phyloP scores from a whole-genome alignment of 2,888 invertebrate species.

The Harpalus rubripes region DNA sequence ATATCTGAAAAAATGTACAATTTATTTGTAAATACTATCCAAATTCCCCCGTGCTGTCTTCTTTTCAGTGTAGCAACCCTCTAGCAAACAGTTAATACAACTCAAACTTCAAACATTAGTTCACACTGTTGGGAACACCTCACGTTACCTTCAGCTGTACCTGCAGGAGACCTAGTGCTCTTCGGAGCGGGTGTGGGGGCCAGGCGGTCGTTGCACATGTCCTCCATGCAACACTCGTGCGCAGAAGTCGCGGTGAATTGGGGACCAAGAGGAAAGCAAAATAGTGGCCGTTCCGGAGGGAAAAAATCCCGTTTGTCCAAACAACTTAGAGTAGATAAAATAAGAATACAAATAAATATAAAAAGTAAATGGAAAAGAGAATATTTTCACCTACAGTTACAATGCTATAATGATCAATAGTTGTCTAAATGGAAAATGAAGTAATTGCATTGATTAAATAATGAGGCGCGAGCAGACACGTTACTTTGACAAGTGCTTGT shows the following conservation, averaged over 20 bases:
- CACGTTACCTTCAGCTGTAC: conserved; percentile 65
- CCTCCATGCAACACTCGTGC: conserved; percentile 79
- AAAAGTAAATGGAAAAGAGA: neutral
- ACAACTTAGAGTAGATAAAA: conserved; percentile 41
- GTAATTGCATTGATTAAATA: too few relatives aligned
- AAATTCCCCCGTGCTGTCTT: neutral
- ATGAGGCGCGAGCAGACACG: too few relatives aligned
- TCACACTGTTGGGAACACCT: conserved; percentile 55
- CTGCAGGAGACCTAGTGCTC: conserved; percentile 54
- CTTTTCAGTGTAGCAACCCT: neutral
- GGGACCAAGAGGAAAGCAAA: conserved; percentile 76
- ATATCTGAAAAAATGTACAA: too few relatives aligned
- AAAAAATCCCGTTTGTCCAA: conserved; percentile 74
- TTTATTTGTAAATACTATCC: too few relatives aligned
- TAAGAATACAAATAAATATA: conserved; percentile 14
- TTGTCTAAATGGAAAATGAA: too few relatives aligned
- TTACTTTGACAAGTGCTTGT: too few relatives aligned
- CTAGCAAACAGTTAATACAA: conserved; percentile 50
- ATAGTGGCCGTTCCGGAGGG: conserved; percentile 81
- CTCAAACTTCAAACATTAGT: conserved; percentile 57
- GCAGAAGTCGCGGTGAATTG: conserved; percentile 69
- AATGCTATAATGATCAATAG: too few relatives aligned
- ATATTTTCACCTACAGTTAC: too few relatives aligned
- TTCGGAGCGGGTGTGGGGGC: conserved; percentile 67
- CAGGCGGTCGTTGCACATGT: conserved; percentile 80